Evolutionary conservation across 2,113 vertebrate species (phyloP), one percentile per base, ranked within the genome.

Genomic region (Cynoglossus semilaevis): DNA sequence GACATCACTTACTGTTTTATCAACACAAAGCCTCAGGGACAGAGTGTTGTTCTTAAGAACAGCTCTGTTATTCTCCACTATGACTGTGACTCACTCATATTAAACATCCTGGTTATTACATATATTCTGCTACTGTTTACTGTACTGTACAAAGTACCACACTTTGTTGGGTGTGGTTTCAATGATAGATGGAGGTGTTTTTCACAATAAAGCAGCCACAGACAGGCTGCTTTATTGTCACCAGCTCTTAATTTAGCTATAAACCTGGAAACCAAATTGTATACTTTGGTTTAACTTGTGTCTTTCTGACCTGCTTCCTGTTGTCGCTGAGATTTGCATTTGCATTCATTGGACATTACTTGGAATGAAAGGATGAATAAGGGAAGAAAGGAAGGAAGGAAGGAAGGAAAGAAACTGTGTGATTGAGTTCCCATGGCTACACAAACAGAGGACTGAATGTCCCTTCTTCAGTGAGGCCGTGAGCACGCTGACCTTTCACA

Each of bases 381-480:
- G 77, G 81, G 80, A 81, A 84, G 82, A 29, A 76, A 79, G 81
- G 80, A 81, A 84, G 82, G 80, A 81, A 87, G 84, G 81, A 85
- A 87, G 22, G 59, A 19, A 51, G 70, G 46, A 76, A 79, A 79
- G 80, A 81, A 85, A 7, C 17, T 47, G 58, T 56, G 69, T 83
- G 70, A 71, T 76, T 63, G 43, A 52, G 13, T 37, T 67, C 79
- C 80, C 77, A 68, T 58, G 63, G 38, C 52, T 41, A 65, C 67
- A 70, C 58, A 47, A 72, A 53, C 0, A 50, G 38, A 78, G 73
- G 9, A 86, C 82, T 82, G 67, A 81, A 84, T 86, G 85, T 85
- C 75, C 80, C 58, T 14, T 76, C 66, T 72, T 64, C 16, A 17
- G 45, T 80, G 72, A 79, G 74, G 83, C 84, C 83, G 22, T 29